Evolutionary conservation across 2,113 vertebrate species (phyloP).

Genomic region (Felis chaus): DNA sequence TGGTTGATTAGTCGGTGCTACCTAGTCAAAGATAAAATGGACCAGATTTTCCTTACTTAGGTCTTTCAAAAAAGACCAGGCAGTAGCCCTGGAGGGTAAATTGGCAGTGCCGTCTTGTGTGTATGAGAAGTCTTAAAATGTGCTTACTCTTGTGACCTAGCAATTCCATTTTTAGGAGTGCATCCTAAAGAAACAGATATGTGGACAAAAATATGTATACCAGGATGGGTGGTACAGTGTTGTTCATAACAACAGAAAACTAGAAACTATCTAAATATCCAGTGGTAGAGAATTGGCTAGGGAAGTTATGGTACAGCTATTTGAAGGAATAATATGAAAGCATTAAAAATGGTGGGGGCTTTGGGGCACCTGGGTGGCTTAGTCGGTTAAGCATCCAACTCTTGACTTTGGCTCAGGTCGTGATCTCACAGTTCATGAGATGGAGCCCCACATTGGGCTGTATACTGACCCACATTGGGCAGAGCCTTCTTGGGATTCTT

Average conservation of each 20-base stretch:
- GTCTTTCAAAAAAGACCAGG: not conserved
- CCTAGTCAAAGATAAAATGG: not conserved
- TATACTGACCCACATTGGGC: too few relatives aligned
- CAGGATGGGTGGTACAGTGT: not conserved
- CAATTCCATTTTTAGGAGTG: not conserved
- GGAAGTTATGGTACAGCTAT: not conserved
- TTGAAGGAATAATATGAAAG: not conserved
- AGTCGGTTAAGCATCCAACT: too few relatives aligned
- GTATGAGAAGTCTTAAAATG: slow-evolving; percentile 1
- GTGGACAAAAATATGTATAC: not conserved
- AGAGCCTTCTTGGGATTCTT: too few relatives aligned
- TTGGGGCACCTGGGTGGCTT: too few relatives aligned
- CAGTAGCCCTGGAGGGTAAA: not conserved
- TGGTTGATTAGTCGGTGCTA: not conserved
- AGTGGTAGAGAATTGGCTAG: not conserved
- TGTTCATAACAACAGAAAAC: not conserved
- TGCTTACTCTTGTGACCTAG: not conserved
- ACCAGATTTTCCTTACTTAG: not conserved
- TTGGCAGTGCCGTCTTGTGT: not conserved
- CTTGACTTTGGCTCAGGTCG: too few relatives aligned
- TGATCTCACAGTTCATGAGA: too few relatives aligned
- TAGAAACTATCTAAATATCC: not conserved
- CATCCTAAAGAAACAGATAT: not conserved
- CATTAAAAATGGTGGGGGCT: not conserved
- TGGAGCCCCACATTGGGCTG: too few relatives aligned